Conservation (phyloP, 2,888 invertebrate species). For the Caenorhabditis sp. region DNA sequence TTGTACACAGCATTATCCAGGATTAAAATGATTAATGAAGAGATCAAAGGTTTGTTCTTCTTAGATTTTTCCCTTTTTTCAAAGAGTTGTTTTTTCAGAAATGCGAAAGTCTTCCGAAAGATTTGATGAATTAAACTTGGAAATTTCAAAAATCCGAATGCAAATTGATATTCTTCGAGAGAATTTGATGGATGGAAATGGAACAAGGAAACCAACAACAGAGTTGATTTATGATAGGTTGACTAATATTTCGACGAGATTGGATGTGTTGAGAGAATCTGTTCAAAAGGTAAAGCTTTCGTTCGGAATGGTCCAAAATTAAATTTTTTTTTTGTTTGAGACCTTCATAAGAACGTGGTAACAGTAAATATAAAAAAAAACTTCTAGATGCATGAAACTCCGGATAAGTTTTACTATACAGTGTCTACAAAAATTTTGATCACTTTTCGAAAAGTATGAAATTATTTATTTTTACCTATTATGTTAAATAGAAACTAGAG, state of each 20-base stretch:
- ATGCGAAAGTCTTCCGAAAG: constrained; percentile 11
- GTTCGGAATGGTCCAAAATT: neutral
- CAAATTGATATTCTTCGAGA: constrained; percentile 27
- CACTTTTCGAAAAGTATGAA: no score
- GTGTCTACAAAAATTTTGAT: no score
- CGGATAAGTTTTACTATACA: no score
- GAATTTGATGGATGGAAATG: constrained; percentile 6
- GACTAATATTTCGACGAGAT: constrained; percentile 27
- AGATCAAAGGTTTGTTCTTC: constrained; percentile 15
- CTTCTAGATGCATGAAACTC: no score
- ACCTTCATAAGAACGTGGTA: no score
- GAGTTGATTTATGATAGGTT: constrained; percentile 34
- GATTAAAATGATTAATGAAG: constrained; percentile 20
- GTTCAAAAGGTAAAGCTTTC: constrained; percentile 16
- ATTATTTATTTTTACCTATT: no score
- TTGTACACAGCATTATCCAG: constrained; percentile 24
- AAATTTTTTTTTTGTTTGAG: no score
- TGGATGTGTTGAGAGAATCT: constrained; percentile 21
- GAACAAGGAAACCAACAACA: constrained; percentile 20
- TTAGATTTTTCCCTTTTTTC: neutral
- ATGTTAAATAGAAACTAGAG: no score
- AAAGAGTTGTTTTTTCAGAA: constrained; percentile 6
- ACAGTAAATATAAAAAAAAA: neutral
- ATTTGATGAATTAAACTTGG: constrained; percentile 20
- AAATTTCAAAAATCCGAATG: constrained; percentile 26